phyloP scores from a whole-genome alignment of 1,140 invertebrate species.

The Philopotamus ludificatus region DNA sequence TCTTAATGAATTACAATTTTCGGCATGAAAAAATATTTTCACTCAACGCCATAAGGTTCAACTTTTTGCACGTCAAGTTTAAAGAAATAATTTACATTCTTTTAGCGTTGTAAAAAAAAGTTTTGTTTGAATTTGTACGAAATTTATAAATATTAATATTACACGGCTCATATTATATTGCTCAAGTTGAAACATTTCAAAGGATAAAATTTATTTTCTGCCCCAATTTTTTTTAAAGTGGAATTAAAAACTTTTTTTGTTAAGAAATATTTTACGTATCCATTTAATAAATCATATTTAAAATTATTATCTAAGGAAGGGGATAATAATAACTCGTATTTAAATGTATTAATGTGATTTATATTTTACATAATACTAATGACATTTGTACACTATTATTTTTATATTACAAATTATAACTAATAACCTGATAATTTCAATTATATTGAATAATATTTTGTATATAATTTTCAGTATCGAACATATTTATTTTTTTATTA shows the following conservation, averaged over 20 bases:
- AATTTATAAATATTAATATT: not conserved
- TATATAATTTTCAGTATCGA: too few species aligned
- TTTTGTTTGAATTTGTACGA: too few species aligned
- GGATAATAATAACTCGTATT: not conserved
- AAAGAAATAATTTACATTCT: too few species aligned
- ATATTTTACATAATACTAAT: slow-evolving; percentile 26
- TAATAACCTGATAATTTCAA: not conserved
- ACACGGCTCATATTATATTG: not conserved
- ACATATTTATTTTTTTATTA: too few species aligned
- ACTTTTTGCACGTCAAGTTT: too few species aligned
- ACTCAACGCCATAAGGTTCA: too few species aligned
- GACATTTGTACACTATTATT: slow-evolving; percentile 28
- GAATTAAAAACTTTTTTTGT: not conserved
- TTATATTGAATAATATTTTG: too few species aligned
- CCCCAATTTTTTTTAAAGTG: not conserved
- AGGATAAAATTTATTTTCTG: not conserved
- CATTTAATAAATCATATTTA: too few species aligned
- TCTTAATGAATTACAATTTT: too few species aligned
- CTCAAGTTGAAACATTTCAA: not conserved
- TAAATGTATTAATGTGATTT: slow-evolving; percentile 17
- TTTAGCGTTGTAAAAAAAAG: too few species aligned
- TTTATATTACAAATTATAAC: slow-evolving; percentile 3
- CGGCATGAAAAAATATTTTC: too few species aligned
- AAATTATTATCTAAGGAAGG: not conserved
- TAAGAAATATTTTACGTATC: too few species aligned